phyloP scores from a whole-genome alignment of 2,113 vertebrate species.

The Poeciliopsis retropinna region DNA sequence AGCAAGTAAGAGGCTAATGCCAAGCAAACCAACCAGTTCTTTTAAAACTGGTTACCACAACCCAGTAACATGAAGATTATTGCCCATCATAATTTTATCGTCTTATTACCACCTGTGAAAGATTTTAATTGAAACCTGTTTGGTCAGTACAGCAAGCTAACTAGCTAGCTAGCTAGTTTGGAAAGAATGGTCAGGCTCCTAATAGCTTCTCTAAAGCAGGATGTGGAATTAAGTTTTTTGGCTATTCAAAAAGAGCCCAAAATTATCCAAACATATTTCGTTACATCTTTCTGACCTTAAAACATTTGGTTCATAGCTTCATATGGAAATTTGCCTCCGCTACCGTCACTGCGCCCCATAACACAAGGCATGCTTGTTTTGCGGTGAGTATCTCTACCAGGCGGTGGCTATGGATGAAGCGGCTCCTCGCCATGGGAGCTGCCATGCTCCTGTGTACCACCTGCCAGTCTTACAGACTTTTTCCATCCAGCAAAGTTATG shows the following conservation, averaged over 20 bases:
- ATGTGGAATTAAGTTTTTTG: no score
- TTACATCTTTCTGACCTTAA: not conserved
- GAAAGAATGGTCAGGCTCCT: not conserved
- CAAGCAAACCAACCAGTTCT: not conserved
- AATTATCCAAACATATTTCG: not conserved
- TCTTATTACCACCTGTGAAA: not conserved
- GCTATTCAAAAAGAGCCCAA: no score
- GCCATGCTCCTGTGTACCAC: slow-evolving; percentile 78
- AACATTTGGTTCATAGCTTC: not conserved
- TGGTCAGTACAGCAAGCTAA: not conserved
- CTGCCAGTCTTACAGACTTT: slow-evolving; percentile 78
- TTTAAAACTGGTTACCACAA: not conserved
- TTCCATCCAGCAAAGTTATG: slow-evolving; percentile 76
- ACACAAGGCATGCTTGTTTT: slow-evolving; percentile 57
- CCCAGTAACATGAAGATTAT: not conserved
- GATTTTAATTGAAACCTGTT: no score
- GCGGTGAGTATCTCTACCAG: slow-evolving; percentile 58
- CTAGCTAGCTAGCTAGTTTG: no score
- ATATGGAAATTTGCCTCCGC: not conserved
- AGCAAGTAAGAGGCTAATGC: no score
- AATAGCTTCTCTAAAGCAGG: no score
- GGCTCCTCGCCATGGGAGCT: slow-evolving; percentile 62
- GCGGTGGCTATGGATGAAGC: slow-evolving; percentile 50
- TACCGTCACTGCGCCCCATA: slow-evolving; percentile 1
- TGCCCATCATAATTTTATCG: not conserved